Evolutionary conservation across 2,888 invertebrate genomes (phyloP).

Genomic region (Hydrotaea diabolus): DNA sequence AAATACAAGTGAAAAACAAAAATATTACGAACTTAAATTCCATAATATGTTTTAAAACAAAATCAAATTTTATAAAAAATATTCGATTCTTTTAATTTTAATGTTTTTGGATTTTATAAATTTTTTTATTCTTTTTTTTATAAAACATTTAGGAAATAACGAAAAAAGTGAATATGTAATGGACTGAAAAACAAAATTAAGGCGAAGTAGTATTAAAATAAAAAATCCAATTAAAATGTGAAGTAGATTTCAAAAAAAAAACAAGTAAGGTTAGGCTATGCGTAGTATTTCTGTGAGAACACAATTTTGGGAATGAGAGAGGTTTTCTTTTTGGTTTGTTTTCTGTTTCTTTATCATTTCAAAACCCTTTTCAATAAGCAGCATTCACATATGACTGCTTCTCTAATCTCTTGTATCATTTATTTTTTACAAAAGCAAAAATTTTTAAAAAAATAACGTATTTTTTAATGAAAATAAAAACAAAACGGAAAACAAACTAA

Average conservation of each 20-base stretch:
- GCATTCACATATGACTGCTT: not conserved
- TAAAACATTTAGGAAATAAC: slow-evolving; percentile 57
- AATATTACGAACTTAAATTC: slow-evolving; percentile 10
- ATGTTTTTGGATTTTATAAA: slow-evolving; percentile 8
- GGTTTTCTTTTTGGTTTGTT: not conserved
- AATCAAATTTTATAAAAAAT: slow-evolving; percentile 22
- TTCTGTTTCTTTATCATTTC: not conserved
- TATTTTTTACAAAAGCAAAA: not conserved
- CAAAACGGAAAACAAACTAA: not conserved
- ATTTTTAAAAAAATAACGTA: not conserved
- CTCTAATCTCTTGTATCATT: not conserved
- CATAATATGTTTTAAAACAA: too few species aligned
- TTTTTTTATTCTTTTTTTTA: slow-evolving; percentile 6
- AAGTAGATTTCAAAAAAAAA: slow-evolving; percentile 47
- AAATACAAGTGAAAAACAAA: slow-evolving; percentile 19
- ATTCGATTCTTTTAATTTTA: not conserved
- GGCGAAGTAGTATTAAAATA: slow-evolving; percentile 78
- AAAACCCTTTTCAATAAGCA: not conserved
- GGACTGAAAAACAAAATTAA: slow-evolving; percentile 76
- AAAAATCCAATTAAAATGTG: slow-evolving; percentile 71
- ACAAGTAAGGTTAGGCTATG: slow-evolving; percentile 58
- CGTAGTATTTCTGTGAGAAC: slow-evolving; percentile 50
- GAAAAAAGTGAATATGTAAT: slow-evolving; percentile 70
- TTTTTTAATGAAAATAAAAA: not conserved
- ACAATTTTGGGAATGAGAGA: slow-evolving; percentile 7